Base-by-base conservation (phyloP, 1,140 invertebrate genomes). In the Bombus ignitus region DNA sequence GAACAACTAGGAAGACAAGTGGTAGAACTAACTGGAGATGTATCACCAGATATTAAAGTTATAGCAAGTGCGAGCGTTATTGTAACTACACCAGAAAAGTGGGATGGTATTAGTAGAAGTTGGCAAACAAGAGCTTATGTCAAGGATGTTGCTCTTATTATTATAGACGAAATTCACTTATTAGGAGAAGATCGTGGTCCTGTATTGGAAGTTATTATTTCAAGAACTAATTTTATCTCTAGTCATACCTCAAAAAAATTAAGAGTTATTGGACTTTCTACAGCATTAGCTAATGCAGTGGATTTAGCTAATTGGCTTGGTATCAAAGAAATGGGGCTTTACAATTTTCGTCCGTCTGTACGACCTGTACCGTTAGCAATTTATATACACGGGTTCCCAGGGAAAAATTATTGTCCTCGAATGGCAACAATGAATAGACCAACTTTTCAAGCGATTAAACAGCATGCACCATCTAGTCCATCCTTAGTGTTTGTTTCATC, bases 341-440 rank as follows among this genome's bases (percentile, higher is more conserved):
- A 98, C 94, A 99, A 99, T 95, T 99, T 99, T 92, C 97, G 99
- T 81, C 99, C 99, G 1, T 98, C 98, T 2, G 99, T 99, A 9
- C 96, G 99, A 62, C 99, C 99, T 12, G 99, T 99, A 9, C 99
- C 99, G 9, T 95, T 99, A 47, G 98, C 99, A 95, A 98, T 99
- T 53, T 98, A 99, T 92, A 98, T 99, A 82, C 96, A 96, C 89
- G 99, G 99, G 1, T 99, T 98, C 94, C 97, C 98, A 3, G 99
- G 98, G 0, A 99, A 99, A 91, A 98, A 99, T 94, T 99, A 99
- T 95, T 99, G 99, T 94, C 99, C 99, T 0, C 96, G 99, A 83
- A 99, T 99, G 99, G 98, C 99, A 62, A 98, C 99, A 0, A 99
- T 99, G 99, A 99, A 99, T 95, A 98, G 99, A 92, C 99, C 99